A percentile compares a stretch with the other conserved stretches of the same genome.
phyloP scores from a whole-genome alignment of 2,113 vertebrate species.

The Chionis minor region DNA sequence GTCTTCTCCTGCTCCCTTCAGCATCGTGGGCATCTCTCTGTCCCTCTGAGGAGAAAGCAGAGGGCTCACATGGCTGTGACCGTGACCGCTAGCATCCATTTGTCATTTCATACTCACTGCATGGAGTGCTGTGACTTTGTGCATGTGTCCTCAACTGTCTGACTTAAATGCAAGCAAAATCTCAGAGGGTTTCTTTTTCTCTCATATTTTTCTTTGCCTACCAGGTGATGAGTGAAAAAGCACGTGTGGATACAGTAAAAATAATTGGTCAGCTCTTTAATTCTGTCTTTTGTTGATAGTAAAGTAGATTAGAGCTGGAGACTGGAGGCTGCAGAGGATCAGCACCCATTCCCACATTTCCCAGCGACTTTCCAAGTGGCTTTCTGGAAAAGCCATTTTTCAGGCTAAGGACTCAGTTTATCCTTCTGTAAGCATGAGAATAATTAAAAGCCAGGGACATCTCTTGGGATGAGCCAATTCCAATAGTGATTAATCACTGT shows the following conservation, averaged over 20 bases:
- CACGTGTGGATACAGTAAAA: background rate
- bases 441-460: background rate
- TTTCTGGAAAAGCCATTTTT: background rate
- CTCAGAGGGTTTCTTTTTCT: background rate
- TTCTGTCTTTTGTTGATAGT: background rate
- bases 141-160: background rate
- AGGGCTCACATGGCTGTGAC: background rate
- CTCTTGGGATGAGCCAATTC: background rate
- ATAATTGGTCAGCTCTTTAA: background rate
- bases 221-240: background rate
- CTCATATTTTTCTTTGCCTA: background rate
- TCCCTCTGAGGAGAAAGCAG: background rate
- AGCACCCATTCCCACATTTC: background rate
- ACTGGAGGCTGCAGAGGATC: background rate
- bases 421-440: background rate
- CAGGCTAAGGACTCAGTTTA: background rate
- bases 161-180: background rate
- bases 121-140: background rate
- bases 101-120: background rate
- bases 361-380: background rate
- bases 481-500: background rate
- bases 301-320: background rate
- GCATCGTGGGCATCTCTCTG: rapidly evolving
- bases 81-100: background rate
- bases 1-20: background rate